Conservation (phyloP, 64 coral and sea anemone species). For the Montipora efflorescens region DNA sequence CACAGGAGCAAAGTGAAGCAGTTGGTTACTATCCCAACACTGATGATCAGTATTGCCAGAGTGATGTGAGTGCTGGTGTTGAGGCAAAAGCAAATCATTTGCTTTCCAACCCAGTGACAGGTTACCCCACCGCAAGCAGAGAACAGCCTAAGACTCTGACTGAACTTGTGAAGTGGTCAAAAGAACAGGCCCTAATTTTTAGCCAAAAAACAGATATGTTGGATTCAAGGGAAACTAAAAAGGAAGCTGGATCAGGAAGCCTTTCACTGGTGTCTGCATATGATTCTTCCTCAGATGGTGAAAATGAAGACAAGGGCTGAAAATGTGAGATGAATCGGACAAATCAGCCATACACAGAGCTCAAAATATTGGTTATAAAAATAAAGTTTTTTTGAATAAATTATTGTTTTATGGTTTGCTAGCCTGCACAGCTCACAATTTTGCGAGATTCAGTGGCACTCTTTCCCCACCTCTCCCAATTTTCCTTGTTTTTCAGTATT, state of each 20-base stretch:
- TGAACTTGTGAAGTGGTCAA: conserved; percentile 88
- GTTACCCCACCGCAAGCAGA: background rate
- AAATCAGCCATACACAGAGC: no score
- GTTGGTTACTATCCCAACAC: conserved; percentile 87
- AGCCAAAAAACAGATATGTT: background rate
- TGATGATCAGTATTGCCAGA: conserved; percentile 56
- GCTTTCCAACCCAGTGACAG: background rate
- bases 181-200: conserved; percentile 55
- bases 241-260: background rate
- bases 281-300: conserved; percentile 85
- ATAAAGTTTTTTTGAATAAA: no score
- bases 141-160: conserved; percentile 78
- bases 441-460: no score
- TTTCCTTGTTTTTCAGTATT: no score
- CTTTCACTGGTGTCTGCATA: conserved; percentile 81
- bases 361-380: no score
- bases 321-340: background rate
- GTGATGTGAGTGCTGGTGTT: conserved; percentile 5
- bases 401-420: no score
- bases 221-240: background rate
- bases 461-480: no score
- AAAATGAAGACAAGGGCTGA: conserved; percentile 7
- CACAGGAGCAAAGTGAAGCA: conserved; percentile 6
- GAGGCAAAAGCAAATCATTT: background rate
- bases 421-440: no score